Evolutionary conservation across 2,113 vertebrate genomes (phyloP).

Genomic region (Pelmatolapia mariae): DNA sequence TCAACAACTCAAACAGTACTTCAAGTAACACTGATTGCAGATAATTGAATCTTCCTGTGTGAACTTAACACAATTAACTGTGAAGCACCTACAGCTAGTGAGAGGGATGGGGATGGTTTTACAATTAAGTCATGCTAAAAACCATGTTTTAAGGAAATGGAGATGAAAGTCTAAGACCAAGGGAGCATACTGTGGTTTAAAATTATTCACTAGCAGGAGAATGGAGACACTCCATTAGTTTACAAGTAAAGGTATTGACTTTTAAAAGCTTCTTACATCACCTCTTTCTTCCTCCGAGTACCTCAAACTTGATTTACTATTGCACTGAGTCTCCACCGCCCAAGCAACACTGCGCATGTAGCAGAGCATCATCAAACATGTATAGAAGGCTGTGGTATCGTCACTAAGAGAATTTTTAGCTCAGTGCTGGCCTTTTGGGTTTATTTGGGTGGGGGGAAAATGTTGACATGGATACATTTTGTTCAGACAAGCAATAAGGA

Average conservation of each 20-base stretch:
- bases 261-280: not conserved
- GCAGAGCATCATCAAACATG: not conserved
- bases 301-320: not conserved
- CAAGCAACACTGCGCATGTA: not conserved
- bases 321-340: not conserved
- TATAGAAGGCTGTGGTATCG: not conserved
- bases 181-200: not conserved
- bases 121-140: not conserved
- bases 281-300: not conserved
- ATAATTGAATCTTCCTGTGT: not conserved
- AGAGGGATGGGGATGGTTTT: not conserved
- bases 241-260: not conserved
- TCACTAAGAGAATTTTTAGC: not conserved
- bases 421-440: not conserved
- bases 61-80: not conserved
- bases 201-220: not conserved
- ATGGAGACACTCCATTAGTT: not conserved
- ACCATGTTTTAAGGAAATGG: not conserved
- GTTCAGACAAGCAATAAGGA: not conserved
- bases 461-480: not conserved
- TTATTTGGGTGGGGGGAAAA: not conserved
- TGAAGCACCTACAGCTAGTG: not conserved
- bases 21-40: not conserved
- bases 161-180: not conserved
- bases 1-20: not conserved